phyloP scores from a whole-genome alignment of 2,113 vertebrate species.

The Rattus rattus region DNA sequence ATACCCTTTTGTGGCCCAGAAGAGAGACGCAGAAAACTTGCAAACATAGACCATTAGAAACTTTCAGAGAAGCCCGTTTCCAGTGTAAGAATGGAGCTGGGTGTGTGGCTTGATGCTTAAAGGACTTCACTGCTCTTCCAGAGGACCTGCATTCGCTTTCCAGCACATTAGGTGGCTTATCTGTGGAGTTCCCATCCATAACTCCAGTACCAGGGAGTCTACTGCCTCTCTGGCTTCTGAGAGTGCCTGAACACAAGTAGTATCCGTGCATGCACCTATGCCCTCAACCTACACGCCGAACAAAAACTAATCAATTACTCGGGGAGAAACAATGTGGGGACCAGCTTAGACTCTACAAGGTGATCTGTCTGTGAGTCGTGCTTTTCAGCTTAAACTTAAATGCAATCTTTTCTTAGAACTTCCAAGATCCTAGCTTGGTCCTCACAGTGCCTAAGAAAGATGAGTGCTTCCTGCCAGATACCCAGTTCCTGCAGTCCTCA shows the following conservation, averaged over 20 bases:
- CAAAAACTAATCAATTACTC: neutral
- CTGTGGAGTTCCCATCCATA: too few species aligned
- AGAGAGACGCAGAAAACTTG: constrained; percentile 3
- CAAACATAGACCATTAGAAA: neutral
- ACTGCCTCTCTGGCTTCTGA: neutral
- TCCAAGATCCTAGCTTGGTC: constrained; percentile 16
- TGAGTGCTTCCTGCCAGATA: neutral
- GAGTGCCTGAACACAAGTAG: neutral
- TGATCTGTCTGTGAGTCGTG: neutral
- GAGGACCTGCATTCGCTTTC: neutral
- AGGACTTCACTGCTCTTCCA: neutral
- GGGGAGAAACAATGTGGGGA: neutral
- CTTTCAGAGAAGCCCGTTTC: neutral
- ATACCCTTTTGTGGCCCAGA: neutral
- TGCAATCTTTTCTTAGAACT: constrained; percentile 26
- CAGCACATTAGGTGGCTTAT: too few species aligned
- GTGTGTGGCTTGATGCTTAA: neutral
- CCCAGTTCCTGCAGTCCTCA: neutral
- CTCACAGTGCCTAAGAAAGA: constrained; percentile 8
- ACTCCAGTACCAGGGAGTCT: neutral
- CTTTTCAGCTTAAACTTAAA: constrained; percentile 45
- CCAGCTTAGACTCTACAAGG: constrained; percentile 7
- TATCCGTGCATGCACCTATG: too few species aligned
- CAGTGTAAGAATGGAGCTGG: neutral
- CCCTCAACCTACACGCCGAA: neutral